phyloP scores from a whole-genome alignment of 2,113 vertebrate genomes.

The Laterallus jamaicensis region DNA sequence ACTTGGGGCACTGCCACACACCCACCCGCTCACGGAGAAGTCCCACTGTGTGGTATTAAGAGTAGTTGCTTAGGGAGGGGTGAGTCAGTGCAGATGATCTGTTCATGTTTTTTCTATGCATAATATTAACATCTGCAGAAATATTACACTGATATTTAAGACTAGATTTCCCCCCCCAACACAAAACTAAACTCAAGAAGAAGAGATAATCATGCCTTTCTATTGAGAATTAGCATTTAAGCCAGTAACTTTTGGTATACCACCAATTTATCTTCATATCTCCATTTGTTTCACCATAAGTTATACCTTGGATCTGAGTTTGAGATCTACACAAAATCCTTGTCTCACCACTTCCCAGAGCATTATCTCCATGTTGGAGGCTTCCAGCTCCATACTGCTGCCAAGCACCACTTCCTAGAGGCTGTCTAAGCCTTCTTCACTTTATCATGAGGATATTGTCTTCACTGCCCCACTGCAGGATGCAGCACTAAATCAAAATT shows the following conservation, averaged over 20 bases:
- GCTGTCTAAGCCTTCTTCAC: not conserved
- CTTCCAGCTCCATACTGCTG: not conserved
- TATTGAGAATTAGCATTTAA: not conserved
- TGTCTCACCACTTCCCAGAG: not conserved
- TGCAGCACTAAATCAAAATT: not conserved
- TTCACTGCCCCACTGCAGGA: not conserved
- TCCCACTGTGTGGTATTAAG: not conserved
- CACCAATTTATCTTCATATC: not conserved
- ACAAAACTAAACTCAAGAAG: not conserved
- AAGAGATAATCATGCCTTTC: not conserved
- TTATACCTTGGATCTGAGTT: not conserved
- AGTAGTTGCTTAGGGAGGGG: not conserved
- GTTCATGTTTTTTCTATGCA: not conserved
- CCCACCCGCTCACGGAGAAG: not conserved
- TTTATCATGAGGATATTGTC: not conserved
- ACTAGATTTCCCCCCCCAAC: not conserved
- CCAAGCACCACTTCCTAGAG: not conserved
- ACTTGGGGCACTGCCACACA: not conserved
- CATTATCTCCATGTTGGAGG: not conserved
- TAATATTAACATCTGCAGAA: not conserved
- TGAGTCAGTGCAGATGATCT: not conserved
- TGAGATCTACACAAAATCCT: not conserved
- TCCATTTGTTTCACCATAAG: not conserved
- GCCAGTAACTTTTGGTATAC: not conserved
- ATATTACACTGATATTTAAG: not conserved